Base-by-base conservation (phyloP, 1,140 invertebrate genomes). In the Drosophila orena region DNA sequence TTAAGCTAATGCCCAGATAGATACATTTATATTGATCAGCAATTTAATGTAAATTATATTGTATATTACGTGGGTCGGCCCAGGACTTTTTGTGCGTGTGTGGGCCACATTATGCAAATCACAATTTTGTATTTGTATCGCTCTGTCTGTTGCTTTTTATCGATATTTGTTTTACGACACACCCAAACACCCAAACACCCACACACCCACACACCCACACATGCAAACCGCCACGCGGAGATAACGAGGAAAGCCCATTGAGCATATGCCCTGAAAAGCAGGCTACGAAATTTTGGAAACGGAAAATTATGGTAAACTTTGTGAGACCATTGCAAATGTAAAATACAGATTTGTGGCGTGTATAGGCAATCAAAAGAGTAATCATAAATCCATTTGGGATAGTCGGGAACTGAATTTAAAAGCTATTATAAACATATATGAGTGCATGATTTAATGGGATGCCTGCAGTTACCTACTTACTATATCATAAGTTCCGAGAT, bases 31-130 rank as follows among this genome's bases (percentile, higher is more conserved):
- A 88, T 89, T 88, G 83, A 88, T 89, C 79, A 89, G 83, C 76
- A 83, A 89, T 88, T 88, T 89, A 89, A 88, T 88, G 84, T 89
- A 88, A 89, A 89, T 89, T 88, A 89, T 88, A 88, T 81, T 79
- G 84, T 76, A 75, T 88, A 75, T 88, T 78, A 47, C 54, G 54
- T 75, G 49, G 59, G 53, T 35, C 52, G 59, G 30, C 55, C 53
- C 35, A 37, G 22, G 12, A 47, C 4, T 54, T 22, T 38, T 15
- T 35, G 53, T 54, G 50, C 60, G 76, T 73, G 77, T 54, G 57
- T 49, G 46, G 10, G 62, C 34, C 56, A 69, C 83, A 88, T 89
- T 89, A 89, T 88, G 84, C 84, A 88, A 88, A 88, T 88, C 79
- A 71, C 43, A 59, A 72, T 76, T 70, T 62, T 54, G 54, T 76